A percentile compares a stretch with the other conserved stretches of the same genome.
Evolutionary conservation across 2,888 invertebrate genomes (phyloP).

Genomic region (Macropis europaea): DNA sequence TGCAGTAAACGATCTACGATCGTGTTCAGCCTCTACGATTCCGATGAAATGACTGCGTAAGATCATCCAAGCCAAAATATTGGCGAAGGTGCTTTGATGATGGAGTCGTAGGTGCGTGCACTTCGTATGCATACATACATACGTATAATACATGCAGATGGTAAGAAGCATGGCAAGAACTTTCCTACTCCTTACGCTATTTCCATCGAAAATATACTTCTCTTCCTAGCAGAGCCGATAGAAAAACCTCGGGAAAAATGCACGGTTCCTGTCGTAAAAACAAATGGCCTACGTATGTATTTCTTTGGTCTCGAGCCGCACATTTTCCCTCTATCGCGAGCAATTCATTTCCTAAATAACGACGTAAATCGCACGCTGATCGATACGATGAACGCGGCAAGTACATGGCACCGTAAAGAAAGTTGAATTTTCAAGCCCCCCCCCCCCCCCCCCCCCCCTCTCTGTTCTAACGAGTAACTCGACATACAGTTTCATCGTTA

Average conservation of each 20-base stretch:
- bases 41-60: slow-evolving; percentile 32
- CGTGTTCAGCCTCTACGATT: slow-evolving; percentile 41
- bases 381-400: slow-evolving; percentile 64
- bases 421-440: too few species aligned
- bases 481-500: too few species aligned
- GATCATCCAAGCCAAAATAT: background rate
- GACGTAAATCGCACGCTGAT: slow-evolving; percentile 46
- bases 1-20: slow-evolving; percentile 12
- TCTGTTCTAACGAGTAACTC: too few species aligned
- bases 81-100: background rate
- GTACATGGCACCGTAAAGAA: slow-evolving; percentile 58
- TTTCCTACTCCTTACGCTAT: background rate
- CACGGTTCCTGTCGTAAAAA: background rate
- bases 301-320: too few species aligned
- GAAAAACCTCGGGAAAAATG: too few species aligned
- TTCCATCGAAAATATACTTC: background rate
- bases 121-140: slow-evolving; percentile 6
- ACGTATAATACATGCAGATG: too few species aligned
- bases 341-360: slow-evolving; percentile 36
- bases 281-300: too few species aligned
- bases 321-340: slow-evolving; percentile 7
- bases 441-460: too few species aligned
- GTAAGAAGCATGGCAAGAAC: slow-evolving; percentile 59
- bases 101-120: slow-evolving; percentile 3
- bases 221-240: background rate